Conservation (phyloP, 2,113 vertebrate species). For the Spea multiplicata region DNA sequence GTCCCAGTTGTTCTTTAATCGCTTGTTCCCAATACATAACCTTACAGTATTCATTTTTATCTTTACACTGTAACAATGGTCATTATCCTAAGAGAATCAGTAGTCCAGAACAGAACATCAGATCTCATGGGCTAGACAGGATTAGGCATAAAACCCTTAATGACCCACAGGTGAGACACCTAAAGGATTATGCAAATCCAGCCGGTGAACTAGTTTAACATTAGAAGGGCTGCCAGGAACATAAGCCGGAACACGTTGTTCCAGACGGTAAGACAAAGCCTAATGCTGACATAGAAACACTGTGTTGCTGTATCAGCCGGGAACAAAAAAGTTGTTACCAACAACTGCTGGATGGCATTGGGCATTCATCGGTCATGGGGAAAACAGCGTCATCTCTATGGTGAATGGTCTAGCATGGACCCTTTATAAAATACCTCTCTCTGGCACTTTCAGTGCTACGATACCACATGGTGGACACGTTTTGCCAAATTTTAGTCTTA, state of each 20-base stretch:
- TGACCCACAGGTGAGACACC: constrained; percentile 29
- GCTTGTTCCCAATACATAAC: no score
- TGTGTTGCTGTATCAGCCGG: neutral
- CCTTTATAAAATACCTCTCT: no score
- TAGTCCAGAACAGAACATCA: constrained; percentile 1
- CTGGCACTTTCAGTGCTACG: no score
- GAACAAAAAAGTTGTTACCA: no score
- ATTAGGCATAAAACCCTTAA: constrained; percentile 23
- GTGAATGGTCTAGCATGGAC: no score
- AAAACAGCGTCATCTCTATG: no score
- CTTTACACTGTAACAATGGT: neutral
- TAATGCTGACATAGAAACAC: constrained; percentile 21
- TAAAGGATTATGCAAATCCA: constrained; percentile 33
- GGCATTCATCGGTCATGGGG: no score
- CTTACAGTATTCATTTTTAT: no score
- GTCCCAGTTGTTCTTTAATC: no score
- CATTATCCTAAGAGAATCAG: constrained; percentile 12
- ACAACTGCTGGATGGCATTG: no score
- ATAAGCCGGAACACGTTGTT: constrained; percentile 13
- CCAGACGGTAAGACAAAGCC: constrained; percentile 2
- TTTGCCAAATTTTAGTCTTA: no score
- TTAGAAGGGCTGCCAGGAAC: constrained; percentile 8
- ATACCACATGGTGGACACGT: no score
- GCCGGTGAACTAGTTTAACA: constrained; percentile 6
- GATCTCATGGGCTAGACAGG: constrained; percentile 21